Evolutionary conservation across 1,140 invertebrate species (phyloP), one percentile per base, ranked within the genome.

Genomic region (Aphaenogaster ashmeadi): DNA sequence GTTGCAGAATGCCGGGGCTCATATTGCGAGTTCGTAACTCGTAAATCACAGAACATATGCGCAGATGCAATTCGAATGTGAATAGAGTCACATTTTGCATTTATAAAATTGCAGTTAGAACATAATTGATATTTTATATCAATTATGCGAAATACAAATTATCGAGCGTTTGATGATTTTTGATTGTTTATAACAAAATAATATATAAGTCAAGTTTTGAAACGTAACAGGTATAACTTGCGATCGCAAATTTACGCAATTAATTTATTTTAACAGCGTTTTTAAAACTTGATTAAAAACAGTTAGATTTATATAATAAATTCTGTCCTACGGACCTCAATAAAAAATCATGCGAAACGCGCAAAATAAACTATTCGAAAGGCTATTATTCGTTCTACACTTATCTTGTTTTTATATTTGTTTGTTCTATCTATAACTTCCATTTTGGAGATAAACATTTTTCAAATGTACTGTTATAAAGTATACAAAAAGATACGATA

Each of bases 401-500:
- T 84, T 38, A 62, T 2, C 36, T 38, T 21, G 41, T 3, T 44
- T 11, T 13, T 41, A 8, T 15, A 38, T 74, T 56, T 21, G 38
- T 21, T 83, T 47, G 41, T 60, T 60, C 56, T 60, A 27, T 18
- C n/a, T 33, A 21, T 62, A 50, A 50, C 11, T 62, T 9, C 27
- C 27, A 60, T 83, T 84, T 75, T 62, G n/a, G 4, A 13, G 7
- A 6, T 44, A 44, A 41, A 7, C 54, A 84, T 84, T 84, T 84
- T 84, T 84, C 80, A 74, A 60, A 21, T 8, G 56, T 44, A 41
- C 56, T 38, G 50, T 47, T 56, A 74, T 50, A 84, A 75, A 74
- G 54, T 74, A 75, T 84, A 75, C 69, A 62, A 75, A 44, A 50
- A 74, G 27, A 58, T 60, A 47, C 27, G 80, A 84, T 84, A 84